A percentile compares a stretch with the other conserved stretches of the same genome.
These are phyloP conservation scores for Drosophila helvetica DNA, from an alignment of 2,888 invertebrate genomes.

Conservation along the genomic window DNA sequence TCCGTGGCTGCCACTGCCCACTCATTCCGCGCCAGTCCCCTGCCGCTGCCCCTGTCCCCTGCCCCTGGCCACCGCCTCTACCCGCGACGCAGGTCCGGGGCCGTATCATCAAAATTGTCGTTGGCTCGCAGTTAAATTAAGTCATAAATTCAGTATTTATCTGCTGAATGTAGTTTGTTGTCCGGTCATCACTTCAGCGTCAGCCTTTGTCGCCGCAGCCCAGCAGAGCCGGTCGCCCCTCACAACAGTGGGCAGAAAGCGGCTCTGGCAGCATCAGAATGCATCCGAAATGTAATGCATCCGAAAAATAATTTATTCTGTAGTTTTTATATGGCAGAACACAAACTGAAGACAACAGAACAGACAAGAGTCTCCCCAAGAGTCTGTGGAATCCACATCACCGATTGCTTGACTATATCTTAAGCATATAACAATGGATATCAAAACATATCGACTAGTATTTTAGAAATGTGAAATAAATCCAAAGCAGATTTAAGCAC, in stretches of 20 bases:
- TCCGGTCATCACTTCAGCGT: constrained; percentile 77
- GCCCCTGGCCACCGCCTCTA: background rate
- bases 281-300: background rate
- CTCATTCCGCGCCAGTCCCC: constrained; percentile 52
- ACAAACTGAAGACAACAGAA: background rate
- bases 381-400: no score
- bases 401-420: no score
- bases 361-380: background rate
- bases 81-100: constrained; percentile 1
- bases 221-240: constrained; percentile 36
- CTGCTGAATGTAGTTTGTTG: constrained; percentile 82
- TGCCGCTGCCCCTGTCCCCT: constrained; percentile 12
- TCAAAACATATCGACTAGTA: no score
- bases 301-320: background rate
- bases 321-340: background rate
- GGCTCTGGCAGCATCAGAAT: no score
- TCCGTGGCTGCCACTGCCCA: constrained; percentile 74
- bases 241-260: constrained; percentile 21
- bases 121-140: constrained; percentile 83
- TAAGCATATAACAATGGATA: no score
- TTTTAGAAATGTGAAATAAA: background rate
- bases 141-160: constrained; percentile 84
- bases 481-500: no score
- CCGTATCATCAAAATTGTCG: constrained; percentile 77
- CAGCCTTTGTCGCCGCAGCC: constrained; percentile 68